Base-by-base conservation (phyloP, 2,888 invertebrate species). In the Imbricaverruca yamaguchii region DNA sequence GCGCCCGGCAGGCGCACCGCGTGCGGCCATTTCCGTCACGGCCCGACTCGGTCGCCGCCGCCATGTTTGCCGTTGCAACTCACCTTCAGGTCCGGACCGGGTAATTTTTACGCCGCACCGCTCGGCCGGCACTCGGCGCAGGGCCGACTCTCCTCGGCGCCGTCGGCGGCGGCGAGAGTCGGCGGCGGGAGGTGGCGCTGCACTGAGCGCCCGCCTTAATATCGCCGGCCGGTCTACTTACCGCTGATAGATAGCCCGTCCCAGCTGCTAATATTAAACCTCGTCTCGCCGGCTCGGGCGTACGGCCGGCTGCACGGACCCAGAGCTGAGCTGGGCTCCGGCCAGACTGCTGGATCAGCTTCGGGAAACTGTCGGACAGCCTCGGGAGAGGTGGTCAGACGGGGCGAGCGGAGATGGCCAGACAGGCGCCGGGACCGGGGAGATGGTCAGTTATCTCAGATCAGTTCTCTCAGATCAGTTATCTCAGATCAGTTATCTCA, bases 191-290 rank as follows among this genome's bases (percentile, higher is more conserved):
- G 74, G 18, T 74, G 8, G 21, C 53, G 74, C 74, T 21, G 55
- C 74, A 11, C 74, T 10, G 74, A 74, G 21, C 21, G 10, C 74
- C 74, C 0, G 74, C 74, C 74, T 74, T 74, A 74, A 74, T 74
- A 74, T 74, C 74, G 74, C 74, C 74, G 53, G 21, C 74, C 55
- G 74, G 53, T 55, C 74, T 74, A 9, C 74, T 74, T 74, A 74
- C 55, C 21, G 21, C 21, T 74, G 74, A 74, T 74, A 74, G 74
- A 74, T 74, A 18, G 74, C 55, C 15, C 74, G 74, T 74, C 74
- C 53, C 10, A 8, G 53, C 53, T 9, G 74, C 74, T 8, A 18
- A 55, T 74, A 74, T 74, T 74, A 55, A 74, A 69, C 39, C 69
- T 69, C 15, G 69, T 10, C 25, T 15, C 39, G 39, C 69, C 6